Percentiles rank a stretch among this genome's conserved stretches.
Evolutionary conservation across 2,113 vertebrate species (phyloP).

Genomic region (Spilogale gracilis): DNA sequence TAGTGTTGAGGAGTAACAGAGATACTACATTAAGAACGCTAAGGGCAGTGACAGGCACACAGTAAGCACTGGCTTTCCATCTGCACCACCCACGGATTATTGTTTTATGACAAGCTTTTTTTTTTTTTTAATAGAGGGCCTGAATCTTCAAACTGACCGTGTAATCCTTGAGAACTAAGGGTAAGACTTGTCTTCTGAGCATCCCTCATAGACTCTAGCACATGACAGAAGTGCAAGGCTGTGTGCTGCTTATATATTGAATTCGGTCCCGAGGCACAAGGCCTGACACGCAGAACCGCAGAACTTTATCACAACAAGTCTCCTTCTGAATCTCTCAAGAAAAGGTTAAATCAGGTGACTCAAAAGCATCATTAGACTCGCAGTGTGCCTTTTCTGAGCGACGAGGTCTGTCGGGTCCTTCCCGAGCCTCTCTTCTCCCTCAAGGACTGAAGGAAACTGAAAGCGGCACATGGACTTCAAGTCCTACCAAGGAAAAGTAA

Average conservation of each 20-base stretch:
- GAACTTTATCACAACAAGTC: not conserved
- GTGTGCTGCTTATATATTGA: not conserved
- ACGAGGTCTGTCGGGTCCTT: not conserved
- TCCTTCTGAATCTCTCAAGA: not conserved
- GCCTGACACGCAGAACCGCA: not conserved
- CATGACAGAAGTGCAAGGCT: not conserved
- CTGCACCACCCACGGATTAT: accelerated
- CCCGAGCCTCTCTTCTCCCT: not conserved
- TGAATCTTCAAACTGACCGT: not conserved
- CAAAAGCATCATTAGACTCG: not conserved
- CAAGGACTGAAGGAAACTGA: not conserved
- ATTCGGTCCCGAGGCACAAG: not conserved
- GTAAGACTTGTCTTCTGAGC: not conserved
- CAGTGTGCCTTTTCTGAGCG: not conserved
- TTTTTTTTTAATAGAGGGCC: not conserved
- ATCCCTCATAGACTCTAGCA: not conserved
- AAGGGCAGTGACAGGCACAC: accelerated
- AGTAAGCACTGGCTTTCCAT: not conserved
- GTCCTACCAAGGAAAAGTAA: conserved; percentile 16
- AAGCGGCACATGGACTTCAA: not conserved
- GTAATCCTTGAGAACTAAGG: not conserved
- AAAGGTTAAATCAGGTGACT: not conserved
- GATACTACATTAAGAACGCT: not conserved
- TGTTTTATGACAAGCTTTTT: too few species aligned
- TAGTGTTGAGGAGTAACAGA: not conserved